Percentiles rank a stretch among this genome's conserved stretches.
These are phyloP conservation scores for Neofelis nebulosa DNA, from an alignment of 2,113 vertebrate genomes.

Conservation along the genomic window DNA sequence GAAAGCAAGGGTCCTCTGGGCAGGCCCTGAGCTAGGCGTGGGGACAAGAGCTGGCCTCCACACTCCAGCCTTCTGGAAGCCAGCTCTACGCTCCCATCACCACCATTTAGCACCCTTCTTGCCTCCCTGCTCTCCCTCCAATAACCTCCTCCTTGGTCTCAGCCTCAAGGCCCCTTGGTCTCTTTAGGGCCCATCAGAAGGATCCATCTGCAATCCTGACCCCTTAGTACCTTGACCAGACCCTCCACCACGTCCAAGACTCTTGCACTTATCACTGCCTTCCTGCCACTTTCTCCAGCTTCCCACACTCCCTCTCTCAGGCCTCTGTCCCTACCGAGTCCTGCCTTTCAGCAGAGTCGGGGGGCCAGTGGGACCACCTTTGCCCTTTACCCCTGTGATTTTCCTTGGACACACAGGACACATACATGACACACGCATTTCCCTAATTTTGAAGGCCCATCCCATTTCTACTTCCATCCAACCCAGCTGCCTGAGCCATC, in stretches of 20 bases:
- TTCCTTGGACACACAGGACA: background rate
- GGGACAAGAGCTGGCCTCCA: background rate
- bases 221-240: background rate
- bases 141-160: too few species aligned
- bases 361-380: background rate
- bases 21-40: too few species aligned
- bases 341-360: background rate
- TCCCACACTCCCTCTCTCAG: background rate
- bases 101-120: background rate
- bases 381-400: background rate
- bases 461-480: background rate
- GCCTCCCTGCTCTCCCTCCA: background rate
- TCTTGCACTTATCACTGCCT: accelerated
- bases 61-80: background rate
- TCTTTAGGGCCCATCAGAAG: background rate
- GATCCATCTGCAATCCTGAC: background rate
- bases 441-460: background rate
- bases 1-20: too few species aligned
- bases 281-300: too few species aligned
- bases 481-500: background rate
- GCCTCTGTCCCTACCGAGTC: background rate
- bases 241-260: background rate
- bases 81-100: accelerated
- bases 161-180: background rate
- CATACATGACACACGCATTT: too few species aligned